Evolutionary conservation across 2,797 vertebrate species (phyloP), one percentile per base, ranked within the genome.

Genomic region (Nyctalus aviator): DNA sequence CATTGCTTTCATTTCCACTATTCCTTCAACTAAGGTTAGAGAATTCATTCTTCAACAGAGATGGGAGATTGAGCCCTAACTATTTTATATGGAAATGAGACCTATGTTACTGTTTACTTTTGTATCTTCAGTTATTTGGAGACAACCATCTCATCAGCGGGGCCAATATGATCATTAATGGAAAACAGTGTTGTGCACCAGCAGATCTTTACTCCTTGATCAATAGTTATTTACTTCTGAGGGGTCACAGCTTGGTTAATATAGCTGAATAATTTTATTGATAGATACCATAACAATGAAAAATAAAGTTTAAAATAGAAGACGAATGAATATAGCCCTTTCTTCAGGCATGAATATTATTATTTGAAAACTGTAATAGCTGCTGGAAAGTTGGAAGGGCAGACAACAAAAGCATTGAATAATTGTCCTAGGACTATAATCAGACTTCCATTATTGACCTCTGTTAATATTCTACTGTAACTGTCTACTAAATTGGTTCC

Each of bases 391-490:
- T 99, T 98, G 98, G 99, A 99, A 99, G 98, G 98, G 98, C 98
- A 99, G 98, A 98, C 99, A 99, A 99, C 98, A 98, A 97, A 98
- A 99, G 98, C 97, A 97, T 96, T 98, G 98, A 99, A 98, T 98
- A 99, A 99, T 99, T 99, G 99, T 99, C 98, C 98, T 98, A 98
- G 98, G 98, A 98, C 98, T 98, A 98, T 99, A 99, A 99, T 99
- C 99, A 99, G 98, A 99, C 99, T 99, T 99, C 99, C 98, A 99
- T 99, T 99, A 99, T 99, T 99, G 99, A 99, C 99, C 99, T 98
- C 98, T 98, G 99, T 99, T 99, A 99, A 99, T 99, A 99, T 99
- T 99, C 99, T 99, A 99, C 99, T 99, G 99, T 99, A 99, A 99
- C 98, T 99, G 99, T 98, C 98, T 99, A 97, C 98, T 99, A 99